Conservation (phyloP, 2,888 invertebrate species). For the Conchocele bisecta region DNA sequence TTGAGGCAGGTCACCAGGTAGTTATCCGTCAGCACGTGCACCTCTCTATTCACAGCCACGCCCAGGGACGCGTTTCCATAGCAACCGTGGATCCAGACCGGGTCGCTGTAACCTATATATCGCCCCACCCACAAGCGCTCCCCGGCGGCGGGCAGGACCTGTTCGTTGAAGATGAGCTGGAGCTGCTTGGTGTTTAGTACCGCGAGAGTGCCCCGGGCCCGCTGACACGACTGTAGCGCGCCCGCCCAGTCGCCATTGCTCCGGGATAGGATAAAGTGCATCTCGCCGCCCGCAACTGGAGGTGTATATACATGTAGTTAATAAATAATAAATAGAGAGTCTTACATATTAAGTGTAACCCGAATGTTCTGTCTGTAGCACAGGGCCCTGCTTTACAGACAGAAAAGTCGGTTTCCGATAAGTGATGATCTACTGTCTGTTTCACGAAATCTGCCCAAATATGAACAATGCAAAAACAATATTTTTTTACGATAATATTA, state of each 20-base stretch:
- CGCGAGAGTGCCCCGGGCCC: slow-evolving; percentile 34
- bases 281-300: slow-evolving; percentile 24
- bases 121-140: slow-evolving; percentile 52
- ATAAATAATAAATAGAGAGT: no score
- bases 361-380: no score
- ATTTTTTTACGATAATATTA: no score
- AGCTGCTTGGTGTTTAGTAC: slow-evolving; percentile 33
- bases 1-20: slow-evolving; percentile 42
- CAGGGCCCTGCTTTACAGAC: no score
- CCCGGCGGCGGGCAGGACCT: slow-evolving; percentile 21
- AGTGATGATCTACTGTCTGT: no score
- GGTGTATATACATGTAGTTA: no score
- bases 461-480: no score
- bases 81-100: slow-evolving; percentile 51
- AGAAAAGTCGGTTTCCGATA: no score
- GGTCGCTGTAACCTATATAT: slow-evolving; percentile 37
- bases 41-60: slow-evolving; percentile 12
- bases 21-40: slow-evolving; percentile 31
- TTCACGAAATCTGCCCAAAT: no score
- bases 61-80: slow-evolving; percentile 38
- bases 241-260: slow-evolving; percentile 25
- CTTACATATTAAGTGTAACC: no score
- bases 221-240: slow-evolving; percentile 21
- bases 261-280: slow-evolving; percentile 29
- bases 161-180: slow-evolving; percentile 28